Percentiles rank a stretch among this genome's conserved stretches.
phyloP scores from a whole-genome alignment of 2,113 vertebrate species.

The Chrysochloris asiatica region DNA sequence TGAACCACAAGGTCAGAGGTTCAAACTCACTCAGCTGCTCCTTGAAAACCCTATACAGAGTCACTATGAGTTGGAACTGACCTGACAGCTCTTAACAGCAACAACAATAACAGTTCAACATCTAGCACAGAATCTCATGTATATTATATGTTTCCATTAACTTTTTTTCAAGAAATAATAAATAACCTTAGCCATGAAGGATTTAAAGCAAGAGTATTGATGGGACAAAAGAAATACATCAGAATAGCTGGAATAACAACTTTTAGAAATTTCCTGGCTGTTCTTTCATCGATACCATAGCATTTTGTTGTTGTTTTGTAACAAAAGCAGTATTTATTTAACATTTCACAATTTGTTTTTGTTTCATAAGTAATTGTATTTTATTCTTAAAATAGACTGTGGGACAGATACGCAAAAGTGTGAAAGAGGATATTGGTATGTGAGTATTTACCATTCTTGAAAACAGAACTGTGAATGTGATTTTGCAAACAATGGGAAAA shows the following conservation, averaged over 20 bases:
- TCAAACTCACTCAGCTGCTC: too few species aligned
- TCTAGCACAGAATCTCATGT: not conserved
- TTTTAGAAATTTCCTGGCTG: not conserved
- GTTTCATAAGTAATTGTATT: not conserved
- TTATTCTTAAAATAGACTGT: not conserved
- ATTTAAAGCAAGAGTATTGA: not conserved
- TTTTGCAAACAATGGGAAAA: too few species aligned
- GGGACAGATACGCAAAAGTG: too few species aligned
- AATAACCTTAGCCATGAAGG: not conserved
- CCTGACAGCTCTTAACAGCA: too few species aligned
- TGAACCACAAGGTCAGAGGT: too few species aligned
- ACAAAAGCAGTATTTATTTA: not conserved
- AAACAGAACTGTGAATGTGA: too few species aligned
- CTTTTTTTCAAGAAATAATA: not conserved
- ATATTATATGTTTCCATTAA: not conserved
- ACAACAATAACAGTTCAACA: not conserved
- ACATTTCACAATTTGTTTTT: not conserved
- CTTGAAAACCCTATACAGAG: too few species aligned
- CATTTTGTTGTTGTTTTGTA: too few species aligned
- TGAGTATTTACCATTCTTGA: too few species aligned
- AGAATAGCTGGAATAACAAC: not conserved
- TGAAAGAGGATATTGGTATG: too few species aligned
- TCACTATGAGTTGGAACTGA: too few species aligned
- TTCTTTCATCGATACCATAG: not conserved
- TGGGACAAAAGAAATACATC: not conserved